A percentile compares a stretch with the other conserved stretches of the same genome.
These are phyloP conservation scores for Dicaeum eximium DNA, from an alignment of 2,113 vertebrate genomes.

Conservation along the genomic window DNA sequence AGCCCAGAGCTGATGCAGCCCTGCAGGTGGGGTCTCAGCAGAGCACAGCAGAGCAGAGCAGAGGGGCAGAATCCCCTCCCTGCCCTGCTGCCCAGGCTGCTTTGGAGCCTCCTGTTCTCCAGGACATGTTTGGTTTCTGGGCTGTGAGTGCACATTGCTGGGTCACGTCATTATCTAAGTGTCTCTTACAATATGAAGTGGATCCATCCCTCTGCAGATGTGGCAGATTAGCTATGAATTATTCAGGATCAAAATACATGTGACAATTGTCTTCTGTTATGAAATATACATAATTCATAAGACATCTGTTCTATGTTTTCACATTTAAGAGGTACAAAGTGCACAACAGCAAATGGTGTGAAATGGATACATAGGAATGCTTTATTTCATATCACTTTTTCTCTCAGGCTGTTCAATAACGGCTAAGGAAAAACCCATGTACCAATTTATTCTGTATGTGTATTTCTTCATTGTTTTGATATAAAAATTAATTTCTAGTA, in stretches of 20 bases:
- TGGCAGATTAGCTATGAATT: slow-evolving; percentile 61
- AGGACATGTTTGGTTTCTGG: neutral
- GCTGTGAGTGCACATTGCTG: neutral
- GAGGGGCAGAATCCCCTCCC: neutral
- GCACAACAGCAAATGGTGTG: neutral
- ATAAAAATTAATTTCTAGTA: neutral
- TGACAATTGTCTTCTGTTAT: slow-evolving; percentile 61
- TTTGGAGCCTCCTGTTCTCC: too few species aligned
- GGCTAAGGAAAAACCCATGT: neutral
- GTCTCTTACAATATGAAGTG: neutral
- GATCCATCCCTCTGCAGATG: slow-evolving; percentile 18
- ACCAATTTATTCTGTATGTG: neutral
- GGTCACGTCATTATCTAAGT: neutral
- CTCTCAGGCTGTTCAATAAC: neutral
- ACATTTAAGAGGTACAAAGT: neutral
- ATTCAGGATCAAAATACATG: slow-evolving; percentile 65
- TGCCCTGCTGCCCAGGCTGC: fast-evolving
- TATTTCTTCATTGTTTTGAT: neutral
- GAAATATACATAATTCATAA: slow-evolving; percentile 68
- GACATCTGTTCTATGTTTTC: slow-evolving; percentile 53
- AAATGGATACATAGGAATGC: neutral
- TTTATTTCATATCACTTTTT: neutral
- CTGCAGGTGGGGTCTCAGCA: fast-evolving
- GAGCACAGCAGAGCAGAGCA: neutral
- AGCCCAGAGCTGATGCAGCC: neutral